Evolutionary conservation across 2,888 invertebrate genomes (phyloP), one percentile per base, ranked within the genome.

Genomic region (Hipparchia semele): DNA sequence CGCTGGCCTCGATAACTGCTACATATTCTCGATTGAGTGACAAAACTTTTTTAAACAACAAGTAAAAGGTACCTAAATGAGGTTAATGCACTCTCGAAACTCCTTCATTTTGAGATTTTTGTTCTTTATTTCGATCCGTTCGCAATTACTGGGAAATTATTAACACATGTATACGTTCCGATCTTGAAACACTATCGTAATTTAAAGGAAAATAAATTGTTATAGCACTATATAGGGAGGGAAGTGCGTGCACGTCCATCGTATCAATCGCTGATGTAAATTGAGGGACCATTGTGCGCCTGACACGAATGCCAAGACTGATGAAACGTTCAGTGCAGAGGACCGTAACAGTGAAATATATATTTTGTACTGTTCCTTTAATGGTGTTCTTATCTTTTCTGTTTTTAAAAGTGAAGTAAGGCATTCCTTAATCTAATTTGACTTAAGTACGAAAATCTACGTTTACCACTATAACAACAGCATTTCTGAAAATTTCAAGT

Each of bases 221-320:
- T 61, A 61, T 69, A 71, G 66, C 70, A 72, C 75, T 79, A 74
- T 75, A 78, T 72, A 73, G 65, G 70, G 75, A 78, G 69, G 71
- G 71, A 75, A 72, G 77, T 75, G 65, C 73, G 72, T 69, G 76
- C 75, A 76, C 72, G 73, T 72, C 75, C 72, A 73, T 76, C 79
- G 77, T 79, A 79, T 82, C 82, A 81, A 81, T 82, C 77, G 80
- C 80, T 81, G 82, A 86, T 87, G 85, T 82, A 85, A 85, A 87
- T 86, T 82, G 80, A 82, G 82, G 80, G 75, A 79, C 81, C 81
- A 84, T 86, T 86, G 84, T 87, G 79, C 80, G 79, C 76, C 72
- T 76, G 80, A 81, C 78, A 80, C 79, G 80, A 82, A 84, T 81
- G 78, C 76, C 77, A 73, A 73, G 72, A 77, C 76, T 79, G 80